Conservation (phyloP, 2,113 vertebrate genomes). For the Notiomystis cincta region DNA sequence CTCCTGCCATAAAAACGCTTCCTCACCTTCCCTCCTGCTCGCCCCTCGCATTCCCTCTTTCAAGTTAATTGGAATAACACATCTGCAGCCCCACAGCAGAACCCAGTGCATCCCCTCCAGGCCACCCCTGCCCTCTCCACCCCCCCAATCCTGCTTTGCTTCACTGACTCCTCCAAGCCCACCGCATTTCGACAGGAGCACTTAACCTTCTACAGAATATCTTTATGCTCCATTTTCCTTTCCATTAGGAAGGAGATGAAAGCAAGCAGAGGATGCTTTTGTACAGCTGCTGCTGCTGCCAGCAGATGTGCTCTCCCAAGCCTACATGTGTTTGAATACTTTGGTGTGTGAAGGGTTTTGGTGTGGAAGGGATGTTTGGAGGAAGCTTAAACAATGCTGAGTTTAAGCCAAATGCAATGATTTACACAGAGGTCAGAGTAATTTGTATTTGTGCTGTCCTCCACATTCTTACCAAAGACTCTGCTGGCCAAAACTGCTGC, state of each 20-base stretch:
- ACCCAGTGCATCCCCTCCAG: background rate
- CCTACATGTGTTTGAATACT: background rate
- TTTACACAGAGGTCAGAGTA: background rate
- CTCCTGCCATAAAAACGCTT: conserved; percentile 22
- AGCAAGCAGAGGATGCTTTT: conserved; percentile 57
- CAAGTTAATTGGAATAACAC: conserved; percentile 41
- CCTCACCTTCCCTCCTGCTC: background rate
- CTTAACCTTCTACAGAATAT: conserved; percentile 71
- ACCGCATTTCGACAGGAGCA: conserved; percentile 42
- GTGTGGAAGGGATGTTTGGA: background rate
- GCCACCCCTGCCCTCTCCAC: background rate
- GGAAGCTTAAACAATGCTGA: background rate
- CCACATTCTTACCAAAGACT: background rate
- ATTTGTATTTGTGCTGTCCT: background rate
- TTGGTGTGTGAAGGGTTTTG: background rate
- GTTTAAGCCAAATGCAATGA: background rate
- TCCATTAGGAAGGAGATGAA: conserved; percentile 67
- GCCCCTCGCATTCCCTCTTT: background rate
- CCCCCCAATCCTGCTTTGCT: background rate
- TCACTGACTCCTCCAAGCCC: conserved; percentile 35
- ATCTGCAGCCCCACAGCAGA: conserved; percentile 29
- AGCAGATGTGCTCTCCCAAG: background rate
- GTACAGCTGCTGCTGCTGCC: conserved; percentile 15
- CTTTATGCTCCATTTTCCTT: conserved; percentile 77
- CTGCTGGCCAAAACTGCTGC: background rate